Percentiles rank a stretch among this genome's conserved stretches.
These are phyloP conservation scores for Drosophila mettleri DNA, from an alignment of 2,888 invertebrate genomes.

Conservation along the genomic window DNA sequence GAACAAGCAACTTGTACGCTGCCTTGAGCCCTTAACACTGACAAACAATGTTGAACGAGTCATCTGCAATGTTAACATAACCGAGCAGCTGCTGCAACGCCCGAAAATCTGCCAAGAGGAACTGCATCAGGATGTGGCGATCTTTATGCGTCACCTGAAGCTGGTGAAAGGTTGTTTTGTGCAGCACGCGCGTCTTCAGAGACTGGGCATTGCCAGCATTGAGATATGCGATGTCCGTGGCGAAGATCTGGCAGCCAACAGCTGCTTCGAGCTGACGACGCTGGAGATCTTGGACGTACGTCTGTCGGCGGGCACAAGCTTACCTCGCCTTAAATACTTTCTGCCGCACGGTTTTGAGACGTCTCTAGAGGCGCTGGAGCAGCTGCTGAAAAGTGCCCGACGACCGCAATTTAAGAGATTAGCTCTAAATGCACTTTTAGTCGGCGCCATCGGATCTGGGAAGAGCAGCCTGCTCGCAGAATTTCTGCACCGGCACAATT, in stretches of 20 bases:
- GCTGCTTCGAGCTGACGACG: slow-evolving; percentile 58
- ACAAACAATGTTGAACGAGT: slow-evolving; percentile 3
- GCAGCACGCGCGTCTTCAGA: slow-evolving; percentile 40
- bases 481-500: slow-evolving; percentile 85
- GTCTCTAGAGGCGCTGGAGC: slow-evolving; percentile 67
- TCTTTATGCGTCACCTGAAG: slow-evolving; percentile 52
- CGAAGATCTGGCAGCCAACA: slow-evolving; percentile 5
- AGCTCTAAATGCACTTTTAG: slow-evolving; percentile 74
- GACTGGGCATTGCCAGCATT: slow-evolving; percentile 70
- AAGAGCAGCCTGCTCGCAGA: slow-evolving; percentile 86
- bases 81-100: slow-evolving; percentile 37
- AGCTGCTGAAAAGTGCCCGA: slow-evolving; percentile 51
- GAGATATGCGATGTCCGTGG: slow-evolving; percentile 41
- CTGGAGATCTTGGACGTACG: slow-evolving; percentile 69
- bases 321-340: slow-evolving; percentile 14
- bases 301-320: slow-evolving; percentile 23
- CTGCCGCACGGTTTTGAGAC: slow-evolving; percentile 67
- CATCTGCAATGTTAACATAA: slow-evolving; percentile 48
- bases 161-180: slow-evolving; percentile 54
- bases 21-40: slow-evolving; percentile 28
- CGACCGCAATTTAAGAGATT: slow-evolving; percentile 26
- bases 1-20: slow-evolving; percentile 30
- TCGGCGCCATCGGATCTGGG: slow-evolving; percentile 87
- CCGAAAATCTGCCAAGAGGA: slow-evolving; percentile 24
- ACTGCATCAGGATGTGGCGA: slow-evolving; percentile 35